Base-by-base conservation (phyloP, 92 coral and sea anemone species). In the Umimayanthus chanpuru region DNA sequence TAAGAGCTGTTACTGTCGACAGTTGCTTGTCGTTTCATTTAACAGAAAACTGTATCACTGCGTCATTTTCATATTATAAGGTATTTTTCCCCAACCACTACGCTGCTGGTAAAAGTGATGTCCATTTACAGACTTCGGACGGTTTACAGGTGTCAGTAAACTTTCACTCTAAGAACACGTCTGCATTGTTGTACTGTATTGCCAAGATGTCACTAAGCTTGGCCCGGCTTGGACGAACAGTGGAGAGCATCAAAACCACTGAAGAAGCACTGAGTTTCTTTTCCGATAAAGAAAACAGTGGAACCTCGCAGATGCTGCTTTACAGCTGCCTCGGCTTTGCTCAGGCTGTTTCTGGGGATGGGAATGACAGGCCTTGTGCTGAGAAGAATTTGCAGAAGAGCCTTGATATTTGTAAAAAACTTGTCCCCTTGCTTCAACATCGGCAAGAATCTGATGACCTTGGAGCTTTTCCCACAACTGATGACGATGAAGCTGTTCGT, bases 271-370 rank as follows among this genome's bases (percentile, higher is more conserved):
- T 53, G 2, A 11, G 58, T 9, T 12, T 12, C 58, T 11, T 53
- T 12, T 26, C 58, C 15, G 68, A 40, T 28, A 7, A 12, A 14
- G 65, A 82, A 67, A 15, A 18, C 11, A 21, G 44, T 44, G 20
- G 20, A 16, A 43, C 61, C 11, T 43, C 61, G 12, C 41, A 83
- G 44, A 70, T 83, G 87, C 61, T 83, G 14, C 77, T 83, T 68
- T 56, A 43, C 56, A 44, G 65, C 67, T 68, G 87, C 25, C 41
- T 68, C 43, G 87, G 87, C 41, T 47, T 83, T 40, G 43, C 43
- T 10, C 20, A 41, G 55, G 78, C 43, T 6, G 29, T 49, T 23
- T 67, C 78, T 10, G 25, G 25, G 61, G 40, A 66, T 65, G 38
- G 4, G 15, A 23, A 67, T 4, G 29, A 10, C 38, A 41, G 38